Base-by-base conservation (phyloP, 2,888 invertebrate genomes). In the Drosophila tripunctata region DNA sequence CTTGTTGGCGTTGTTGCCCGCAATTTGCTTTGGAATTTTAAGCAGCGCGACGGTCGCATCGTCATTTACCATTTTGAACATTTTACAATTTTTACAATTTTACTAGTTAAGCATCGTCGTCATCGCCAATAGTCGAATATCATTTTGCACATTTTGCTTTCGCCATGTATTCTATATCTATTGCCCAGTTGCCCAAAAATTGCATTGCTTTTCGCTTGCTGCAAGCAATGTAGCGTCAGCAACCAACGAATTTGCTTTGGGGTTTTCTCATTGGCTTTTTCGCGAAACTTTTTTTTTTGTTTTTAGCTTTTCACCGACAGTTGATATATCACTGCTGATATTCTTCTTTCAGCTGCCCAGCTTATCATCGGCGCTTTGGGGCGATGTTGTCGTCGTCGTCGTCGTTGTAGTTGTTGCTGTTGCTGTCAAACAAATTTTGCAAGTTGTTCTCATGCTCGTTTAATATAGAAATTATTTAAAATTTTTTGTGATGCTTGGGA, bases 11-110 rank as follows among this genome's bases (percentile, higher is more conserved):
- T 65, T 75, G 75, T 64, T 87, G 88, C 76, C 75, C 71, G 79
- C 79, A 81, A 88, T 88, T 89, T 88, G 79, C 80, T 75, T 76
- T 73, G 89, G 89, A 88, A 88, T 89, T 89, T 88, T 89, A 88
- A 88, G 89, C 79, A 89, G 85, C 70, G 61, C 60, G 61, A 61
- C 74, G 58, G 71, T 81, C 78, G 67, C 77, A 61, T 78, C 77
- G 57, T 61, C 71, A 66, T 70, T 73, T 67, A 56, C 79, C 70
- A 75, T 68, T 65, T 68, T 72, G 24, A 44, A 38, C 31, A 57
- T 55, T 56, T 56, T 50, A 54, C 45, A 21, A 52, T 54, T 41
- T 58, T 51, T 52, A 44, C 45, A 41, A 50, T 50, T 67, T 69
- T 67, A 73, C 65, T 65, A 47, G 63, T 41, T 70, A 50, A 48